Conservation (phyloP, 2,797 vertebrate species). For the Eupleurogrammus muticus region DNA sequence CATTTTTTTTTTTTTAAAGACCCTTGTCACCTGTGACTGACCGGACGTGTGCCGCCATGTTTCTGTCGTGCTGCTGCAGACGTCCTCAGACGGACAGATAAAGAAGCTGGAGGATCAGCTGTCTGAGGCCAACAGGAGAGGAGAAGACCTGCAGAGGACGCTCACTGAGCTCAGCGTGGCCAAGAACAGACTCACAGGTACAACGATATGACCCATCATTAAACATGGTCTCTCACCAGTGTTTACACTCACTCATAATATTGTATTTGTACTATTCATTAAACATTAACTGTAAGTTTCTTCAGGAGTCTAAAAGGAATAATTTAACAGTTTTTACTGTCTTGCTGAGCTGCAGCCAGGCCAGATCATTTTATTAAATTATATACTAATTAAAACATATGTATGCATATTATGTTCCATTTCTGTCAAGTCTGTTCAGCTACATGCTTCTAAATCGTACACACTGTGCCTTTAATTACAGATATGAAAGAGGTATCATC, state of each 20-base stretch:
- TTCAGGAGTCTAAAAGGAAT: neutral
- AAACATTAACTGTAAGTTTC: neutral
- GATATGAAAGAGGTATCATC: neutral
- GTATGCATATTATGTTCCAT: too few relatives aligned
- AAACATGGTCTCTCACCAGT: neutral
- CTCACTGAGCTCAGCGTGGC: conserved; percentile 81
- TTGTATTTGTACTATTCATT: neutral
- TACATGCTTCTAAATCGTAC: too few relatives aligned
- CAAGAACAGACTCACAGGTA: conserved; percentile 86
- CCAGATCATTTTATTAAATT: too few relatives aligned
- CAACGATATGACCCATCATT: neutral
- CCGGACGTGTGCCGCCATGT: neutral
- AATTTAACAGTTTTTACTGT: neutral
- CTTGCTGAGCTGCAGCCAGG: neutral
- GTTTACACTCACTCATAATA: neutral
- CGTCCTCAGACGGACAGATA: conserved; percentile 79
- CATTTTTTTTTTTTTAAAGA: too few relatives aligned
- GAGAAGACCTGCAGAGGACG: conserved; percentile 85
- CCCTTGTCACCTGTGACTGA: neutral
- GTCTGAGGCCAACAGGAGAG: conserved; percentile 80
- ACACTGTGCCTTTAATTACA: neutral
- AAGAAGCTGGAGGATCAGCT: conserved; percentile 87
- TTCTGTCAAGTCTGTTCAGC: too few relatives aligned
- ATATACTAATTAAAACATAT: too few relatives aligned
- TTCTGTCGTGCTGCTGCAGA: conserved; percentile 63